Conservation (phyloP, 2,797 vertebrate genomes). For the Halcyon badia region DNA sequence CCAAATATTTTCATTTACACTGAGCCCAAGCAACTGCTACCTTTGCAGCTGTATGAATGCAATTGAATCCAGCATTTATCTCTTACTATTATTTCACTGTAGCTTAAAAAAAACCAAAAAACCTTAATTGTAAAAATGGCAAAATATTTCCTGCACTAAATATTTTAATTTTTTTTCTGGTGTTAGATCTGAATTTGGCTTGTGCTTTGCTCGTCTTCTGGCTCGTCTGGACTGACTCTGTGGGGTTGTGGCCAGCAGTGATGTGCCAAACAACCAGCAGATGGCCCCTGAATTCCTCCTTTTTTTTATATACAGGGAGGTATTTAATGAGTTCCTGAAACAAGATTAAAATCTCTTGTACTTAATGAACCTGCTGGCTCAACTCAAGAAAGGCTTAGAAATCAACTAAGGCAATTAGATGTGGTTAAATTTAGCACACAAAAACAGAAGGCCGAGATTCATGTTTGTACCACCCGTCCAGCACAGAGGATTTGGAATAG, state of each 20-base stretch:
- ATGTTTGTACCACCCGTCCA: slow-evolving; percentile 31
- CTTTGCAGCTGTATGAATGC: neutral
- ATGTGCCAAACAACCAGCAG: slow-evolving; percentile 55
- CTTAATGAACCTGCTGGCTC: slow-evolving; percentile 61
- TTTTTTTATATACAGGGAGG: neutral
- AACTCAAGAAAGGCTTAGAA: slow-evolving; percentile 56
- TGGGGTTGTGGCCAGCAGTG: neutral
- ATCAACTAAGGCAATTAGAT: slow-evolving; percentile 63
- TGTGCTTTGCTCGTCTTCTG: neutral
- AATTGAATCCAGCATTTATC: neutral
- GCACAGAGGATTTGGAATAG: neutral
- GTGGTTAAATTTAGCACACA: slow-evolving; percentile 44
- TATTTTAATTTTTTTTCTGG: neutral
- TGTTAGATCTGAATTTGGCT: neutral
- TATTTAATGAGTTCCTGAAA: slow-evolving; percentile 47
- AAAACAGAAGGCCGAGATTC: slow-evolving; percentile 48
- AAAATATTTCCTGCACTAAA: neutral
- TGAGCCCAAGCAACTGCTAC: neutral
- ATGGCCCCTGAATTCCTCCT: slow-evolving; percentile 48
- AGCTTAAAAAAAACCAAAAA: fast-evolving
- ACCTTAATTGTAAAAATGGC: neutral
- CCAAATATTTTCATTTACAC: neutral
- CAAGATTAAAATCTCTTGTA: slow-evolving; percentile 52
- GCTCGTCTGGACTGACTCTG: neutral
- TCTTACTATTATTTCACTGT: neutral